Evolutionary conservation across 2,113 vertebrate species (phyloP), one percentile per base, ranked within the genome.

Genomic region (Elephas maximus): DNA sequence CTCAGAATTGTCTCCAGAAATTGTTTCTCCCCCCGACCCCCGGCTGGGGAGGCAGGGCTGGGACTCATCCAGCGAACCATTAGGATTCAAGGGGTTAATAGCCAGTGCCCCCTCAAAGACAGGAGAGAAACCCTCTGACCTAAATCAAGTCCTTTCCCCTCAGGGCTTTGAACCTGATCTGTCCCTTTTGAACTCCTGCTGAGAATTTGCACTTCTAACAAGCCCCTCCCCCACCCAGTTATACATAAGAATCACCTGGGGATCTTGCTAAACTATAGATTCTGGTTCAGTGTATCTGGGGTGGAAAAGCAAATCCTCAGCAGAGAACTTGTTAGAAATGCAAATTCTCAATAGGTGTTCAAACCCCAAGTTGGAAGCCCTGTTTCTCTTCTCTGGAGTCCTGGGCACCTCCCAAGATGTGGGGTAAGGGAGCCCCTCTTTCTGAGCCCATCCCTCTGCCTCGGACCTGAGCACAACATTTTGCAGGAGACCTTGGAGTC

Each of bases 1-100:
- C 97, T 93, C 53, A 74, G 9, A 6, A 92, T 94, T 60, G 90
- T 62, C 73, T 77, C 60, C 23, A 87, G 45, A 90, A 93, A 86
- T 80, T 9, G 62, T 63, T 57, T 74, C 24, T 77, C 84, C 89
- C 60, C 78, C 4, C 4, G 1, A 63, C 28, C 69, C 65, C 44
- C 48, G 48, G 53, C 41, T 71, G 53, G 20, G 11, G 15, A 83
- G 79, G 73, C 23, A 67, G 73, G n/a, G 26, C 41, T 53, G 45
- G 60, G 21, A 60, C 62, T 73, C 71, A 33, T n/a, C 9, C 6
- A 57, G 33, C 8, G 62, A 37, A n/a, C 57, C 33, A 5, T n/a
- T 26, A 48, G 48, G 65, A 44, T 67, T 85, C 53, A 81, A 45
- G 53, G 41, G 26, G 48, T 95, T 85, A 91, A 94, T 14, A 88